Percentiles rank a stretch among this genome's conserved stretches.
Conservation (phyloP, 2,797 vertebrate species). For the Enteromius treurensis region DNA sequence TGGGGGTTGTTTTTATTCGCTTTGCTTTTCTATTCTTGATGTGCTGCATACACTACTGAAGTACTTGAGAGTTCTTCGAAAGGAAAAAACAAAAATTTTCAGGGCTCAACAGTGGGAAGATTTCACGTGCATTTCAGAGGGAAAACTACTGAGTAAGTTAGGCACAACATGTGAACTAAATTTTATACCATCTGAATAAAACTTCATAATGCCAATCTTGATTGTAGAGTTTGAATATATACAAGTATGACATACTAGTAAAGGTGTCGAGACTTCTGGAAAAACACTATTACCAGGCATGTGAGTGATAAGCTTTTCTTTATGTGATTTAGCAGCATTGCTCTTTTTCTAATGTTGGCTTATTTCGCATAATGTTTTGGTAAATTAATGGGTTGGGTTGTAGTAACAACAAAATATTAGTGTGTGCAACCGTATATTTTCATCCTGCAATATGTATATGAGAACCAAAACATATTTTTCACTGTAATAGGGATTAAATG, state of each 20-base stretch:
- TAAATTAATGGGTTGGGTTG: no score
- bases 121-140: neutral
- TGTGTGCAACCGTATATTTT: no score
- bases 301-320: neutral
- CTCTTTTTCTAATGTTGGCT: neutral
- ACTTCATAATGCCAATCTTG: neutral
- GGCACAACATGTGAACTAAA: neutral
- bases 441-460: no score
- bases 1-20: conserved; percentile 73
- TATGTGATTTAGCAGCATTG: neutral
- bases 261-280: neutral
- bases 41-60: neutral
- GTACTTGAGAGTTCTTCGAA: neutral
- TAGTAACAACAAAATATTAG: no score
- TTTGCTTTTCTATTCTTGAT: conserved; percentile 10
- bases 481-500: no score
- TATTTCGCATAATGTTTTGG: neutral
- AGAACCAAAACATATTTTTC: no score
- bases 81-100: neutral
- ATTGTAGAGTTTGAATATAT: conserved; percentile 1
- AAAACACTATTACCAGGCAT: neutral
- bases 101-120: neutral
- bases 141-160: neutral
- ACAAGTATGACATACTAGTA: neutral
- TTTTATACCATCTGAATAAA: conserved; percentile 9